Evolutionary conservation across 2,797 vertebrate species (phyloP), one percentile per base, ranked within the genome.

Genomic region (Lepidocolaptes lacrymiger): DNA sequence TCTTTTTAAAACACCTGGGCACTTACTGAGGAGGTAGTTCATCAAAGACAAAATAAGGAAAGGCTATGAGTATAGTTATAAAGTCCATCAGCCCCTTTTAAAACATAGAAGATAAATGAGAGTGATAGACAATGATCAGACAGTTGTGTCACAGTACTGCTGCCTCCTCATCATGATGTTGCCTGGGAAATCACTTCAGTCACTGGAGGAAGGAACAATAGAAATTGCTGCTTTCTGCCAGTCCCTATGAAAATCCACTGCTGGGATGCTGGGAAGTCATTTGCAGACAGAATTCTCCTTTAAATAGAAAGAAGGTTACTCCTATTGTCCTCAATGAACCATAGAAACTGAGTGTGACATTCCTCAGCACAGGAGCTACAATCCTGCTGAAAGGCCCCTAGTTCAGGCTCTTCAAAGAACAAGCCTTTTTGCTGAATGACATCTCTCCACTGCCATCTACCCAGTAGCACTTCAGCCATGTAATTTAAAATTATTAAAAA

Each of bases 401-500:
- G 69, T 96, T 95, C 88, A 95, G 55, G 81, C 37, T 13, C 93
- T 80, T 79, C 74, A 62, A 87, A 95, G 74, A 96, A 81, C 41
- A 89, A 90, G 51, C 68, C 59, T 72, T 69, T 88, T 88, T 93
- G 64, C 85, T 95, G 87, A 93, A 49, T 84, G 89, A 75, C 72
- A 62, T 71, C 68, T 92, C 64, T 89, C 78, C 77, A 93, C 28
- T 62, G 61, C 39, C 59, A 56, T 71, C 72, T 91, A 73, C 89
- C 78, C 77, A 94, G 92, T 72, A 85, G 91, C 64, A 87, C 72
- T 94, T 97, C 79, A 94, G 75, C 85, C 43, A 30, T 95, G 86
- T 91, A 89, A 96, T 96, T 96, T 94, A 90, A 97, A 96, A 93
- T 92, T 97, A 97, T 97, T 94, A 93, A 80, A 93, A 96, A 95